phyloP scores from a whole-genome alignment of 2,113 vertebrate genomes.

The Cyprinodon tularosa region DNA sequence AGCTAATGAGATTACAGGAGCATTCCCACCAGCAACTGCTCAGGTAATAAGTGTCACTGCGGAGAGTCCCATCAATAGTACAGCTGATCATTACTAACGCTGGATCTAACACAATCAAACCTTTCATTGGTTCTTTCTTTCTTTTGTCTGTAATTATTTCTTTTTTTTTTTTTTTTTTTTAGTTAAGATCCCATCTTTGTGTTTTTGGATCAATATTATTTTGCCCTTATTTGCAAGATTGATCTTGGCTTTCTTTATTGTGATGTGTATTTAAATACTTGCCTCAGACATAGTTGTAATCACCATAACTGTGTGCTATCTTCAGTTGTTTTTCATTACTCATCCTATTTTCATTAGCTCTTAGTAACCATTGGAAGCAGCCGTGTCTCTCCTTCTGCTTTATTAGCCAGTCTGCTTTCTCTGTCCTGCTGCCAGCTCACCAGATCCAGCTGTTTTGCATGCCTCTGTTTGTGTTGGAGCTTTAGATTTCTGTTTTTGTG shows the following conservation, averaged over 20 bases:
- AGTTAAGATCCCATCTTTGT: not conserved
- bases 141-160: not conserved
- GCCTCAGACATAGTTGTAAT: not conserved
- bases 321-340: not conserved
- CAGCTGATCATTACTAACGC: not conserved
- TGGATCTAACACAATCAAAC: not conserved
- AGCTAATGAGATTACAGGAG: slow-evolving; percentile 74
- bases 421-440: not conserved
- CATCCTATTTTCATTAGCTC: not conserved
- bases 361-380: not conserved
- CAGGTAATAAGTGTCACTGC: slow-evolving; percentile 59
- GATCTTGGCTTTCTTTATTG: not conserved
- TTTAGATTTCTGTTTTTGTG: not conserved
- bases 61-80: not conserved
- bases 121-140: not conserved
- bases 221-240: not conserved
- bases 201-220: not conserved
- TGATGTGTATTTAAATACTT: not conserved
- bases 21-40: slow-evolving; percentile 76
- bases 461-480: not conserved
- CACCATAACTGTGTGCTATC: not conserved
- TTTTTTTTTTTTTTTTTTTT: not conserved
- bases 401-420: not conserved
- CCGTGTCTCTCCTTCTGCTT: not conserved
- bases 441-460: not conserved